Evolutionary conservation across 1,140 invertebrate genomes (phyloP).

Genomic region (Listronotus oregonensis): DNA sequence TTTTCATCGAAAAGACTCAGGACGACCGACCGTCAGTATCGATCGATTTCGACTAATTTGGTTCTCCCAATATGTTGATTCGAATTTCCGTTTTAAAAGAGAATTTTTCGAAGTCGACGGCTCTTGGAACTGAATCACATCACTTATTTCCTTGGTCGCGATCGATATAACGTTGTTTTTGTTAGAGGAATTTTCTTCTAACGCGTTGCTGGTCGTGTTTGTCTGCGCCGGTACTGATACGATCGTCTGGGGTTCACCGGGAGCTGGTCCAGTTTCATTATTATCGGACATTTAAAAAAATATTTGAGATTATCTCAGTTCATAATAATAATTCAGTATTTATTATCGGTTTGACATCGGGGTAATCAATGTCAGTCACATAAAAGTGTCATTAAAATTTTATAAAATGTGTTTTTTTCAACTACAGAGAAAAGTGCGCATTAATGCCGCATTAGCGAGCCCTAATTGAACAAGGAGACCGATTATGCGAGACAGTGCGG

Average conservation of each 20-base stretch:
- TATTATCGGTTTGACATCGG: too few species aligned
- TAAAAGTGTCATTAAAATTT: too few species aligned
- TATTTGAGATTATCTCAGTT: too few species aligned
- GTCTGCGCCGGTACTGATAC: neutral
- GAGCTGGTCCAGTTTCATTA: neutral
- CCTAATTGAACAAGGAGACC: too few species aligned
- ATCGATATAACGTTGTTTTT: slow-evolving; percentile 15
- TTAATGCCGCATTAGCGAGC: too few species aligned
- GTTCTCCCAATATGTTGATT: slow-evolving; percentile 22
- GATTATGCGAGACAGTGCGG: too few species aligned
- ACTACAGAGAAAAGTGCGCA: too few species aligned
- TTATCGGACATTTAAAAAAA: too few species aligned
- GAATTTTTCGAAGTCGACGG: slow-evolving; percentile 18
- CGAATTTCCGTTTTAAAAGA: slow-evolving; percentile 25
- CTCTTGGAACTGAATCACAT: slow-evolving; percentile 22
- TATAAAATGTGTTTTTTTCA: too few species aligned
- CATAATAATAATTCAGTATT: too few species aligned
- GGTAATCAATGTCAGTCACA: too few species aligned
- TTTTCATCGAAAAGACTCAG: slow-evolving; percentile 9
- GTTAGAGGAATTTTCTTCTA: neutral
- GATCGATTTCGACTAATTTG: neutral
- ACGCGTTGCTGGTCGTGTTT: neutral
- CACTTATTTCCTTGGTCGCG: slow-evolving; percentile 20
- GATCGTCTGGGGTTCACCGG: neutral
- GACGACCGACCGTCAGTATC: slow-evolving; percentile 1